phyloP scores from a whole-genome alignment of 2,888 invertebrate genomes.

The Rhagium mordax region DNA sequence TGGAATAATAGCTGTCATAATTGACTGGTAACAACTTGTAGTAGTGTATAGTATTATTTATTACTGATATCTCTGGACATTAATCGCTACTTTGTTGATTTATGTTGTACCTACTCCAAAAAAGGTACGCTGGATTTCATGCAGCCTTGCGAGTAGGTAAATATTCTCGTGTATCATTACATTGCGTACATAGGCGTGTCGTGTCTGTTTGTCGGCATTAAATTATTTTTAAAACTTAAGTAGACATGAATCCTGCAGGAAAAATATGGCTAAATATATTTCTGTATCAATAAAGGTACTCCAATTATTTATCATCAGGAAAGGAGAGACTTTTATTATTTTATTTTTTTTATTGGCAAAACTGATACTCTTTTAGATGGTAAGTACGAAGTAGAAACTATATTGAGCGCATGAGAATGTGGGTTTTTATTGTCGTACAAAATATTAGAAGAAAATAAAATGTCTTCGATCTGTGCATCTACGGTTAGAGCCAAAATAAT shows the following conservation, averaged over 20 bases:
- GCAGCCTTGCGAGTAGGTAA: slow-evolving; percentile 13
- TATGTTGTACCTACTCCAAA: slow-evolving; percentile 28
- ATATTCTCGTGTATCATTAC: slow-evolving; percentile 11
- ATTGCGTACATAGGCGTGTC: slow-evolving; percentile 4
- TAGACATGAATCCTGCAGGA: background rate
- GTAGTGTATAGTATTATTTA: slow-evolving; percentile 31
- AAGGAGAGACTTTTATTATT: too few relatives aligned
- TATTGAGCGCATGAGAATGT: too few relatives aligned
- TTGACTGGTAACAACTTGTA: slow-evolving; percentile 34
- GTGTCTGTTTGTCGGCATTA: background rate
- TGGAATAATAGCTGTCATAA: slow-evolving; percentile 33
- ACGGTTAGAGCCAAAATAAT: too few relatives aligned
- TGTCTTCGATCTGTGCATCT: too few relatives aligned
- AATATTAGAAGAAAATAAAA: too few relatives aligned
- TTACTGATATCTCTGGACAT: slow-evolving; percentile 25
- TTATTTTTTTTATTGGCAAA: too few relatives aligned
- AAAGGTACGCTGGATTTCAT: slow-evolving; percentile 21
- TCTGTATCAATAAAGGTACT: too few relatives aligned
- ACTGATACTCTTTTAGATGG: too few relatives aligned
- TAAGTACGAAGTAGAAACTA: too few relatives aligned
- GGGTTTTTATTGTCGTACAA: too few relatives aligned
- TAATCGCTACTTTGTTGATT: slow-evolving; percentile 34
- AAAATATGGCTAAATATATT: background rate
- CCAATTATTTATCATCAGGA: too few relatives aligned
- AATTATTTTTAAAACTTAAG: background rate